Evolutionary conservation across 2,797 vertebrate genomes (phyloP).

Genomic region (Clamator glandarius): DNA sequence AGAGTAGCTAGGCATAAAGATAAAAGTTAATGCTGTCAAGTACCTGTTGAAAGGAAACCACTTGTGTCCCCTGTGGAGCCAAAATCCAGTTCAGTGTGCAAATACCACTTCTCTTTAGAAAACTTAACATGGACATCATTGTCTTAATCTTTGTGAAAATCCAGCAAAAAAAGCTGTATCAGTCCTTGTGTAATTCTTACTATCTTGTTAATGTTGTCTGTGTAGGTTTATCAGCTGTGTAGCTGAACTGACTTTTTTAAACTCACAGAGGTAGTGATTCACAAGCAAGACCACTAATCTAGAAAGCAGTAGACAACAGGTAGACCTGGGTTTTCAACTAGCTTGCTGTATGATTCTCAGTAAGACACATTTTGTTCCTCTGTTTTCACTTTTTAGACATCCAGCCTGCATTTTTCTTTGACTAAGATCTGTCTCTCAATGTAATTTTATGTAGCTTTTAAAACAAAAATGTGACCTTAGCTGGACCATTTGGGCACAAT

Average conservation of each 20-base stretch:
- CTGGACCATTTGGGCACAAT: background rate
- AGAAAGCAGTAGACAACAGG: background rate
- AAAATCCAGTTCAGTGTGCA: background rate
- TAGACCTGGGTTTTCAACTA: background rate
- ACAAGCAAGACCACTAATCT: background rate
- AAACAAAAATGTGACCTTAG: background rate
- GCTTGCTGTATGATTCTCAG: background rate
- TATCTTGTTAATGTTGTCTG: background rate
- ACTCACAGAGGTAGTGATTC: background rate
- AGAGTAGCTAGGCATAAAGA: background rate
- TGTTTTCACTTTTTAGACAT: background rate
- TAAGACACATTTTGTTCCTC: background rate
- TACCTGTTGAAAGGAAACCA: background rate
- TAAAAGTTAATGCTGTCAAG: background rate
- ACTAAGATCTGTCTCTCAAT: background rate
- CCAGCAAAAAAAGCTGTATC: background rate
- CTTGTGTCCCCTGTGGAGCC: too few relatives aligned
- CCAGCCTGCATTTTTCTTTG: background rate
- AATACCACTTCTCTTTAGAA: background rate
- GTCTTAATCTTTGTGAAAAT: background rate
- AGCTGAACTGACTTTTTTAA: background rate
- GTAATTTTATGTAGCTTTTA: background rate
- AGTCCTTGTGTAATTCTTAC: background rate
- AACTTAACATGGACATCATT: background rate
- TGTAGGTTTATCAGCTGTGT: background rate